Evolutionary conservation across 2,888 invertebrate species (phyloP).

Genomic region (Leucozona laternaria): DNA sequence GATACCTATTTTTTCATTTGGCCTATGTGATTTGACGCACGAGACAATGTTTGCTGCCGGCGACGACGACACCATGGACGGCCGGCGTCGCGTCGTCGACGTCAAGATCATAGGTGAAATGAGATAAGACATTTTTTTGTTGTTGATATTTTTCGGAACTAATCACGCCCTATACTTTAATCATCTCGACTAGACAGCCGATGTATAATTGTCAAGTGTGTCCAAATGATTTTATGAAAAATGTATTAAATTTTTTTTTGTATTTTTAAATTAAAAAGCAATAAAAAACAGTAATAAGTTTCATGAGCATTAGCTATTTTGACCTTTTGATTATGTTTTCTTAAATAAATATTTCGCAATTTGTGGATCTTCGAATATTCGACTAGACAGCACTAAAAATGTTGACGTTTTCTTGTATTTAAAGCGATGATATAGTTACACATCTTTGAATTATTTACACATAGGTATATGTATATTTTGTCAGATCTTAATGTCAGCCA

Average conservation of each 20-base stretch:
- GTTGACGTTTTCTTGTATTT: not conserved
- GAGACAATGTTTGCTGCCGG: not conserved
- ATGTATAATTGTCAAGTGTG: constrained; percentile 27
- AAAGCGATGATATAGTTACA: not conserved
- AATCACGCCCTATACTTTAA: not conserved
- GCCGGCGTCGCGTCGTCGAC: not conserved
- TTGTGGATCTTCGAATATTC: not conserved
- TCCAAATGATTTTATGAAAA: constrained; percentile 5
- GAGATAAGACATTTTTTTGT: constrained; percentile 12
- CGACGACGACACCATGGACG: not conserved
- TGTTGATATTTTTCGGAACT: not conserved
- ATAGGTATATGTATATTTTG: too few relatives aligned
- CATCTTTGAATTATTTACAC: too few relatives aligned
- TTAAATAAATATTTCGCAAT: not conserved
- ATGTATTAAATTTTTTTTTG: not conserved
- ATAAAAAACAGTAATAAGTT: constrained; percentile 8
- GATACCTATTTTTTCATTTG: not conserved
- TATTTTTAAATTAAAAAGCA: not conserved
- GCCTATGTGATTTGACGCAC: constrained; percentile 6
- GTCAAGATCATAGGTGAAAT: constrained; percentile 6
- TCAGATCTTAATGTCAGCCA: too few relatives aligned
- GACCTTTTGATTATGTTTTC: not conserved
- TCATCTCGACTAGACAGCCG: constrained; percentile 16
- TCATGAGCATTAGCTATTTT: not conserved
- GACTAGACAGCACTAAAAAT: not conserved